Conservation (phyloP, 2,797 vertebrate species). For the Nyctibius grandis region DNA sequence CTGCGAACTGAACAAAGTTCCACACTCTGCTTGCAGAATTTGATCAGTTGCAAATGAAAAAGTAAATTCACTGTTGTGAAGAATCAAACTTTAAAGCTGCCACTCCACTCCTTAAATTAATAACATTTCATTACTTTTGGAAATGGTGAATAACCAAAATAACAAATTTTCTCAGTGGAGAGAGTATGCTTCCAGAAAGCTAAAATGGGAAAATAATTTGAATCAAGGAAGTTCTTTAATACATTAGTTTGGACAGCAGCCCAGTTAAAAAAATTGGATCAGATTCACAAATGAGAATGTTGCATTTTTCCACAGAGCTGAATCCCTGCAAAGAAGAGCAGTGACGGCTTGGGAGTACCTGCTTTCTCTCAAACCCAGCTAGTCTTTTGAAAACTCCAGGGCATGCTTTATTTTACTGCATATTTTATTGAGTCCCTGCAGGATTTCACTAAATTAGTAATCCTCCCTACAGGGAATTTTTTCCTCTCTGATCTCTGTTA, state of each 20-base stretch:
- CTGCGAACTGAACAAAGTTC: not conserved
- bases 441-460: not conserved
- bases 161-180: not conserved
- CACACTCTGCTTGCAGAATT: not conserved
- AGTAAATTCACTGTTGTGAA: not conserved
- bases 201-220: slow-evolving; percentile 8
- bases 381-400: not conserved
- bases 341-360: not conserved
- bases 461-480: not conserved
- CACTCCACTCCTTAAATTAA: not conserved
- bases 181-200: not conserved
- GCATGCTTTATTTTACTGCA: not conserved
- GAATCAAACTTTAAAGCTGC: not conserved
- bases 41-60: not conserved
- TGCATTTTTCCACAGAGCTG: not conserved
- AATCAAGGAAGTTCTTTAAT: not conserved
- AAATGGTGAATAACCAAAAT: not conserved
- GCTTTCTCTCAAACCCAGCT: not conserved
- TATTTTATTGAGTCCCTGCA: not conserved
- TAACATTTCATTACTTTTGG: not conserved
- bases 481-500: not conserved
- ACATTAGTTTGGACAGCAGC: not conserved
- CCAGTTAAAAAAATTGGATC: not conserved
- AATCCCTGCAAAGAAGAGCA: not conserved
- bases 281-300: not conserved